Percentiles rank a stretch among this genome's conserved stretches.
These are phyloP conservation scores for Archips xylosteana DNA, from an alignment of 2,888 invertebrate genomes.

Conservation along the genomic window DNA sequence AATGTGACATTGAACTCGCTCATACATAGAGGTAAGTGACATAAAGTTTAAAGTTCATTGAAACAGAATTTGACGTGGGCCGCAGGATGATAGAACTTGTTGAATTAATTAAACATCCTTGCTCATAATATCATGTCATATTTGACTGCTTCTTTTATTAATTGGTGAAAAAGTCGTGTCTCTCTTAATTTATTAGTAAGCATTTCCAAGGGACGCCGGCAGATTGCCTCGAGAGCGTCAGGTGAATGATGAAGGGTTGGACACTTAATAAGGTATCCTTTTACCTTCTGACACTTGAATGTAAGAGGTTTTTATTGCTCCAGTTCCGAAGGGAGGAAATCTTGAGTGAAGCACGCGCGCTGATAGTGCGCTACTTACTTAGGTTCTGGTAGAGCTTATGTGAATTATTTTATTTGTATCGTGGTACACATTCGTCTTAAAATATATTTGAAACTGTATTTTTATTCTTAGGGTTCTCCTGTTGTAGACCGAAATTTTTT, in stretches of 20 bases:
- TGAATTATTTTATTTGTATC: not conserved
- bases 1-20: not conserved
- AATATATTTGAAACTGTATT: too few species aligned
- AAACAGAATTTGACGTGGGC: too few species aligned
- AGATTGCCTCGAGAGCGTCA: slow-evolving; percentile 23
- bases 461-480: not conserved
- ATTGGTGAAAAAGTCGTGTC: slow-evolving; percentile 1
- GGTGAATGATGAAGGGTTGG: slow-evolving; percentile 21
- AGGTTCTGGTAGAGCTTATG: not conserved
- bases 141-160: not conserved
- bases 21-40: too few species aligned
- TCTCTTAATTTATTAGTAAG: not conserved
- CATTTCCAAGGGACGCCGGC: not conserved
- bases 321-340: slow-evolving; percentile 1
- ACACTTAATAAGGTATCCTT: slow-evolving; percentile 29
- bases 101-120: too few species aligned
- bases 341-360: slow-evolving; percentile 7
- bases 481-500: too few species aligned
- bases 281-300: slow-evolving; percentile 14
- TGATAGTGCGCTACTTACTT: slow-evolving; percentile 3
- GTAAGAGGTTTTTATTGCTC: slow-evolving; percentile 27
- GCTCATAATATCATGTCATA: not conserved
- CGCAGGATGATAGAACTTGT: too few species aligned
- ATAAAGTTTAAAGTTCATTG: too few species aligned
- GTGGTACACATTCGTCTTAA: not conserved